Conservation (phyloP, 2,113 vertebrate species). For the Brachypteracias leptosomus region DNA sequence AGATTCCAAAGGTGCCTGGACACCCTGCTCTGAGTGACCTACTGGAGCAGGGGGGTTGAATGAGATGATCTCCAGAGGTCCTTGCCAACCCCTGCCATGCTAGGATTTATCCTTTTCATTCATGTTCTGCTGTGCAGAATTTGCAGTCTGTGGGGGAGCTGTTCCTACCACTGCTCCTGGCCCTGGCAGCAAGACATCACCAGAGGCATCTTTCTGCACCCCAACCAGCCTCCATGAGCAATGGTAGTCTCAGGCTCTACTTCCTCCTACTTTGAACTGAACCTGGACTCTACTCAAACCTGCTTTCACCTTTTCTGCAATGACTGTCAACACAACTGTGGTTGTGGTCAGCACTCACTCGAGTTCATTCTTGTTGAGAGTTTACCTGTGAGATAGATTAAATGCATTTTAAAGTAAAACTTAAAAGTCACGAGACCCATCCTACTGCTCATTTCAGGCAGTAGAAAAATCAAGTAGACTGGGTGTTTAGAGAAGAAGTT, state of each 20-base stretch:
- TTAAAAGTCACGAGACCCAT: neutral
- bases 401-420: neutral
- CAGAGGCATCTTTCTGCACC: neutral
- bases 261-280: neutral
- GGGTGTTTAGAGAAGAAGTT: slow-evolving; percentile 17
- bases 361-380: neutral
- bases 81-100: too few species aligned
- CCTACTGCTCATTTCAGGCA: neutral
- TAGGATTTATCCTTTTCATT: neutral
- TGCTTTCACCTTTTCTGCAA: neutral
- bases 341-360: neutral
- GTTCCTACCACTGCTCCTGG: neutral
- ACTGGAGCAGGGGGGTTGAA: too few species aligned
- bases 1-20: too few species aligned
- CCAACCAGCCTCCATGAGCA: neutral
- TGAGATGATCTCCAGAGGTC: too few species aligned
- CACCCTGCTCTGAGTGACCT: too few species aligned
- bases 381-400: neutral
- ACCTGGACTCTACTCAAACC: neutral
- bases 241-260: neutral
- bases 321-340: neutral
- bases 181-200: neutral
- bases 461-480: neutral
- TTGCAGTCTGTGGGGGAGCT: neutral
- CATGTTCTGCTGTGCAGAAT: neutral